A percentile compares a stretch with the other conserved stretches of the same genome.
Evolutionary conservation across 2,888 invertebrate species (phyloP).

Genomic region (Cryptocephalus moraei): DNA sequence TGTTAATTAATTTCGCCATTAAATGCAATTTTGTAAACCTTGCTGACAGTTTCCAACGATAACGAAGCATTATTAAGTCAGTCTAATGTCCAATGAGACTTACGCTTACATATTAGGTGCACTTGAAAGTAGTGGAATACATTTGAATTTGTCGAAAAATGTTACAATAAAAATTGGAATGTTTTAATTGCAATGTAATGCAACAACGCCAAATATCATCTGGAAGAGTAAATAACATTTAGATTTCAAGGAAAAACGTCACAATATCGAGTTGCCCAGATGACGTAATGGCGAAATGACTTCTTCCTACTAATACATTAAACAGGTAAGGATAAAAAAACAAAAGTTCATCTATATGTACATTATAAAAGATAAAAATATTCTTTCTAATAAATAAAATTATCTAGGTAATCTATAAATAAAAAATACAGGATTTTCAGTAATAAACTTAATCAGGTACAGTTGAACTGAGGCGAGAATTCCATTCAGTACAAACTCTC

Average conservation of each 20-base stretch:
- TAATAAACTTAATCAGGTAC: conserved; percentile 24
- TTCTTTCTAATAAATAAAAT: conserved; percentile 16
- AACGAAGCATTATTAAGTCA: too few species aligned
- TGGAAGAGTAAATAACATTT: not conserved
- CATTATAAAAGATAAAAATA: conserved; percentile 4
- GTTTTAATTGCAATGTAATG: not conserved
- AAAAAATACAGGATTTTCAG: conserved; percentile 10
- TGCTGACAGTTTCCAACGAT: too few species aligned
- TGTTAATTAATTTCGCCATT: not conserved
- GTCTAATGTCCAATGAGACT: too few species aligned
- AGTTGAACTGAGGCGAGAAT: conserved; percentile 18
- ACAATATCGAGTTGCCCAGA: not conserved
- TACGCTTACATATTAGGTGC: too few species aligned
- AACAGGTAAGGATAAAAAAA: not conserved
- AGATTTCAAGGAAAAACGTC: not conserved
- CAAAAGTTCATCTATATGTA: not conserved
- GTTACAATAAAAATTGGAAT: conserved; percentile 1
- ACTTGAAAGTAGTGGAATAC: too few species aligned
- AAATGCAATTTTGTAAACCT: too few species aligned
- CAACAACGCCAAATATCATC: too few species aligned
- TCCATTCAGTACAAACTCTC: conserved; percentile 1
- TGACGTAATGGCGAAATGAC: too few species aligned
- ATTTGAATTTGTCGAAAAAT: not conserved
- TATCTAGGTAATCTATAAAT: conserved; percentile 6
- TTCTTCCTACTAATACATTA: too few species aligned